These are phyloP conservation scores for Pogonocichla stellata DNA, from an alignment of 2,113 vertebrate genomes.

Conservation along the genomic window DNA sequence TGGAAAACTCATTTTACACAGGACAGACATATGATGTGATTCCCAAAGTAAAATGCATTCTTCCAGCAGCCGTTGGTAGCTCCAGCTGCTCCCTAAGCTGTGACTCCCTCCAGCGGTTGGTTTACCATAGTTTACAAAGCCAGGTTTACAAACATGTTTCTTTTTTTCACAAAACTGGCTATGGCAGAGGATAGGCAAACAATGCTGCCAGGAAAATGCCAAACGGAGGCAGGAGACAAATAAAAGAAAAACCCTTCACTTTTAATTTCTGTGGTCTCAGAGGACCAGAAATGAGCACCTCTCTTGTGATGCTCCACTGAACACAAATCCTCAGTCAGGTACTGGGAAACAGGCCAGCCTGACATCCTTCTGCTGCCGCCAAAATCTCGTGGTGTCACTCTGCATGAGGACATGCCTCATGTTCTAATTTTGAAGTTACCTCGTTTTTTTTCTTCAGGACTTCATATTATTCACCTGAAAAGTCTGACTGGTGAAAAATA, in stretches of 20 bases:
- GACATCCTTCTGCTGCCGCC: background rate
- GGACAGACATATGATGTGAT: background rate
- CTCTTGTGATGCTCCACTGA: background rate
- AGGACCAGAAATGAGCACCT: background rate
- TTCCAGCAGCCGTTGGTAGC: background rate
- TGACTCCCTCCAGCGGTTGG: slow-evolving; percentile 51
- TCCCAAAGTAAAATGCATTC: background rate
- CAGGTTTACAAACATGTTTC: background rate
- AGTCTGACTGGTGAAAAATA: background rate
- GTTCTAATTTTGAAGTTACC: background rate
- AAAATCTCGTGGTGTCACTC: background rate
- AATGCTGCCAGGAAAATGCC: background rate
- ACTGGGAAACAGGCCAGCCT: background rate
- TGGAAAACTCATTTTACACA: background rate
- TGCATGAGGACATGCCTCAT: background rate
- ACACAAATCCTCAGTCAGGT: background rate
- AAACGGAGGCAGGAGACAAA: background rate
- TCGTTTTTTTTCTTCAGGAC: background rate
- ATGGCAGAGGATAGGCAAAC: background rate
- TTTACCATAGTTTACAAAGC: background rate
- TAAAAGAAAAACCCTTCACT: background rate
- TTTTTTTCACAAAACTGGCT: background rate
- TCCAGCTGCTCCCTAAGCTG: slow-evolving; percentile 39
- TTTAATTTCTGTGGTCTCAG: background rate
- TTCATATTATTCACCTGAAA: background rate